Conservation (phyloP, 2,113 vertebrate species). For the Myodes glareolus region DNA sequence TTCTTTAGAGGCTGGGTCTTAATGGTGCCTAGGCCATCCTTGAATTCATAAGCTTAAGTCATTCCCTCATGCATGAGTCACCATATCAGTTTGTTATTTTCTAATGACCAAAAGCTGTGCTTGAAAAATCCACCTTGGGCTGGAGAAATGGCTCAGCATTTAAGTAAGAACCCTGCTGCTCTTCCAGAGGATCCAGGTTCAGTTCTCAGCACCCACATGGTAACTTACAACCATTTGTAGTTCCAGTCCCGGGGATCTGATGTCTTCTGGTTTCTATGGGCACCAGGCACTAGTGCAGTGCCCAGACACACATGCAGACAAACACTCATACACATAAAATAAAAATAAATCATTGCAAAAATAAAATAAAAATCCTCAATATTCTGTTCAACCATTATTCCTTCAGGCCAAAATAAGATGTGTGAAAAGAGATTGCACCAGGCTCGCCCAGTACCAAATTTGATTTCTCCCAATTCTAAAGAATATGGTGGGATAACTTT, state of each 20-base stretch:
- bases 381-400: background rate
- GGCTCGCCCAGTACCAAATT: background rate
- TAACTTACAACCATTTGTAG: background rate
- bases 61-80: background rate
- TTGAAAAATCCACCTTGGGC: background rate
- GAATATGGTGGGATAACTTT: background rate
- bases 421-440: background rate
- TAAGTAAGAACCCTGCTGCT: background rate
- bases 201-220: background rate
- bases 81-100: background rate
- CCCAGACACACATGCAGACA: background rate
- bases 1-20: background rate
- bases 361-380: background rate
- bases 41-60: background rate
- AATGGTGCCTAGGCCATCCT: background rate
- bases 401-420: background rate
- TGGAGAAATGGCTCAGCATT: background rate
- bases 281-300: background rate
- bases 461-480: background rate
- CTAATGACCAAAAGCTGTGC: slow-evolving; percentile 17
- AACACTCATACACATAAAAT: background rate
- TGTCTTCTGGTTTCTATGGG: background rate
- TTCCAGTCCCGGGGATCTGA: background rate
- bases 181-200: background rate
- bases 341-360: background rate